Evolutionary conservation across 2,888 invertebrate genomes (phyloP).

Genomic region (Catotricha subobsoleta): DNA sequence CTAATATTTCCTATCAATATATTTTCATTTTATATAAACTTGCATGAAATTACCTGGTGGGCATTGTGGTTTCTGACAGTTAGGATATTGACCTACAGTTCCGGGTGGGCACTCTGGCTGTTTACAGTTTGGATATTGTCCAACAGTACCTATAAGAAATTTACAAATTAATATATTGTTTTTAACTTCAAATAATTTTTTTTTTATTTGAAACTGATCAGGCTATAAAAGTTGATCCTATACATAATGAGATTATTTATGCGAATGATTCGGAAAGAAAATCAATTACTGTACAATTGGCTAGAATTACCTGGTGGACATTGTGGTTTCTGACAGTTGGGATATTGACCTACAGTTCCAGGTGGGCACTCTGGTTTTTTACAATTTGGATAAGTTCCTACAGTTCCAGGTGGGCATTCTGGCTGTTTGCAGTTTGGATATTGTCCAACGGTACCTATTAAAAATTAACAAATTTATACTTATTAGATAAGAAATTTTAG

Average conservation of each 20-base stretch:
- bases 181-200: no score
- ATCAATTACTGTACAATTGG: no score
- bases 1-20: no score
- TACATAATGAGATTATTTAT: no score
- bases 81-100: not conserved
- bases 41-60: slow-evolving; percentile 1
- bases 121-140: slow-evolving; percentile 2
- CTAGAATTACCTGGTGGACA: slow-evolving; percentile 3
- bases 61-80: slow-evolving; percentile 2
- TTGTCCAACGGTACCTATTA: not conserved
- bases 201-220: no score
- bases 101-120: slow-evolving; percentile 5
- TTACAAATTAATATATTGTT: no score
- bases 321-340: not conserved
- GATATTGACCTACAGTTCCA: slow-evolving; percentile 3
- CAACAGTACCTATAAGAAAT: slow-evolving; percentile 1
- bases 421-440: slow-evolving; percentile 5
- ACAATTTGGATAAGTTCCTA: slow-evolving; percentile 6
- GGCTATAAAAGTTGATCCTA: no score
- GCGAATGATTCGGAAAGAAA: no score
- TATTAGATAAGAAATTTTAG: no score
- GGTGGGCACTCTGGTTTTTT: slow-evolving; percentile 4
- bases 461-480: no score
- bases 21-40: no score
- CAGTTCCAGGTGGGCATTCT: not conserved